Evolutionary conservation across 2,888 invertebrate species (phyloP).

Genomic region (Choristoneura rosaceana): DNA sequence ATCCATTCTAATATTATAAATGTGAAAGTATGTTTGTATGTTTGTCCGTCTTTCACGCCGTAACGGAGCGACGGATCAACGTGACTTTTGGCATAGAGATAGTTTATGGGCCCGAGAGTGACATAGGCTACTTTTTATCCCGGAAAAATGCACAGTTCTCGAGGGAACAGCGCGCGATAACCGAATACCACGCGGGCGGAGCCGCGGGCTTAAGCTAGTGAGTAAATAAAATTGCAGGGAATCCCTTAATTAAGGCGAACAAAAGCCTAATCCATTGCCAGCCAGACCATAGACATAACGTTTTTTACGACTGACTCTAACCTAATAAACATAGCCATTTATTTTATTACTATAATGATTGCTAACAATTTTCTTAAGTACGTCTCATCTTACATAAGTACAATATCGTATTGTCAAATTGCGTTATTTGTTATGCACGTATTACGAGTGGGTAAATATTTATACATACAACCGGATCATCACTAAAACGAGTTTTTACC

Average conservation of each 20-base stretch:
- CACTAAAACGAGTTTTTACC: no score
- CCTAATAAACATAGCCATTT: conserved; percentile 23
- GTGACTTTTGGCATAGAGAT: no score
- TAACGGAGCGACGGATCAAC: no score
- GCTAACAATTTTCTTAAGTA: conserved; percentile 30
- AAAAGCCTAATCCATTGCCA: neutral
- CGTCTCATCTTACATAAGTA: conserved; percentile 14
- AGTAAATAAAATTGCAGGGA: neutral
- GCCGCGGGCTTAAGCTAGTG: no score
- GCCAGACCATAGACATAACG: neutral
- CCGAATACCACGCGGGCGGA: no score
- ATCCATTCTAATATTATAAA: no score
- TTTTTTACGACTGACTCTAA: conserved; percentile 17
- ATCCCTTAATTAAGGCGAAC: neutral
- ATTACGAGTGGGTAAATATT: neutral
- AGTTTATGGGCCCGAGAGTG: no score
- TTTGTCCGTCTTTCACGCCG: no score
- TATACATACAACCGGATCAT: neutral
- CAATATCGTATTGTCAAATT: conserved; percentile 3
- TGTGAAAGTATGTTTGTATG: no score
- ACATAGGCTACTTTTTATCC: no score
- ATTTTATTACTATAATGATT: conserved; percentile 26
- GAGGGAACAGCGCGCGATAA: no score
- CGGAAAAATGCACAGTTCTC: no score
- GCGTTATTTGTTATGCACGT: neutral